Evolutionary conservation across 2,797 vertebrate genomes (phyloP).

Genomic region (Nyctalus aviator): DNA sequence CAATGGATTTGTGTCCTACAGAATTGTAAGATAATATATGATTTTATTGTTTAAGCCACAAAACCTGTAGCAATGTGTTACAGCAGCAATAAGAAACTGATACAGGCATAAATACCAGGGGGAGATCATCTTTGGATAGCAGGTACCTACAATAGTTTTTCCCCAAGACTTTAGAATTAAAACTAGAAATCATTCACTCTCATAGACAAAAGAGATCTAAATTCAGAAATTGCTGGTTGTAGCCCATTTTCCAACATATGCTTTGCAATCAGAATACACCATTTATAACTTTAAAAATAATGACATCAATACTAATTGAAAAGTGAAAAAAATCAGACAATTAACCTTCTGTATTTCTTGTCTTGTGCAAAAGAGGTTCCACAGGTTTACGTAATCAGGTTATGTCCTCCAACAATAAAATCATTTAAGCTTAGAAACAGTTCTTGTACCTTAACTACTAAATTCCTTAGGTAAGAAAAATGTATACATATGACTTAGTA

Average conservation of each 20-base stretch:
- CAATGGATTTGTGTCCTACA: background rate
- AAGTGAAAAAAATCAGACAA: constrained; percentile 2
- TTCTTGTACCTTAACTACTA: background rate
- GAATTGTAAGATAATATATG: background rate
- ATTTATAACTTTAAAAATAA: constrained; percentile 4
- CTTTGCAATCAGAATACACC: background rate
- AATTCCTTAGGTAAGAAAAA: constrained; percentile 17
- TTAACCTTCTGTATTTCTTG: background rate
- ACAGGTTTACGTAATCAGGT: background rate
- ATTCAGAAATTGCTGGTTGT: background rate
- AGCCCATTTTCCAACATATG: background rate
- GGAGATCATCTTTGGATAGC: background rate
- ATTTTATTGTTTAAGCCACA: background rate
- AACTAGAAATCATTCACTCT: background rate
- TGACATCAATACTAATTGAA: background rate
- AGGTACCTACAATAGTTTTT: background rate
- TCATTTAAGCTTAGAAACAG: constrained; percentile 9
- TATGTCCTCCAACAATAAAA: background rate
- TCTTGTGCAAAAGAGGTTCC: background rate
- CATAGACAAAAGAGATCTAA: background rate
- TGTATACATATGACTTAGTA: background rate
- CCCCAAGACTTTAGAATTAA: background rate
- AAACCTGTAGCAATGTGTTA: background rate
- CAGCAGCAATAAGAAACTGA: background rate
- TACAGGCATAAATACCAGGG: background rate